phyloP scores from a whole-genome alignment of 2,888 invertebrate genomes.

The Pharmacophagus antenor region DNA sequence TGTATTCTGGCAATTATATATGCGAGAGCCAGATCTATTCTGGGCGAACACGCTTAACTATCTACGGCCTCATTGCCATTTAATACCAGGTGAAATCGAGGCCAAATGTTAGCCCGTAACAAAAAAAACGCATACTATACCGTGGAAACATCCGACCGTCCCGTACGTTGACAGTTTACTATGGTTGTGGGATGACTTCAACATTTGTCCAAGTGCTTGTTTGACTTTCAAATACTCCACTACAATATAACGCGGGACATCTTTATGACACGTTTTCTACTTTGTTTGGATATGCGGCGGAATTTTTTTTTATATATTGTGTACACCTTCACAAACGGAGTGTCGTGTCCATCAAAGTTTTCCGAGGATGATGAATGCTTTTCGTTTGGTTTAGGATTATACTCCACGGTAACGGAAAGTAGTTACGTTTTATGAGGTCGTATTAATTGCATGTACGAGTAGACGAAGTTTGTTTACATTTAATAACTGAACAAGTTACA shows the following conservation, averaged over 20 bases:
- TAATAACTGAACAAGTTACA: too few relatives aligned
- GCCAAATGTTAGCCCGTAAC: too few relatives aligned
- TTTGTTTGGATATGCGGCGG: not conserved
- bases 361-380: not conserved
- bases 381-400: not conserved
- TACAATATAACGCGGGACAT: slow-evolving; percentile 2
- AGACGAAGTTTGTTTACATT: too few relatives aligned
- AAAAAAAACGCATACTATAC: not conserved
- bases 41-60: too few relatives aligned
- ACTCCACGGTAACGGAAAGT: not conserved
- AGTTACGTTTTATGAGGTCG: not conserved
- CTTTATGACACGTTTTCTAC: slow-evolving; percentile 9
- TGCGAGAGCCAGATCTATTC: too few relatives aligned
- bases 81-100: too few relatives aligned
- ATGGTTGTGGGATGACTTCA: slow-evolving; percentile 6
- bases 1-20: too few relatives aligned
- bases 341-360: not conserved
- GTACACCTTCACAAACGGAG: not conserved
- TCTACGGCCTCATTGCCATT: too few relatives aligned
- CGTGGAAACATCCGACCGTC: slow-evolving; percentile 1
- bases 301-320: not conserved
- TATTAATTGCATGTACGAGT: not conserved
- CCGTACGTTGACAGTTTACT: slow-evolving; percentile 8
- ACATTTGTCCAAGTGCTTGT: slow-evolving; percentile 13
- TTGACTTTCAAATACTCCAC: slow-evolving; percentile 5